Evolutionary conservation across 2,888 invertebrate genomes (phyloP), one percentile per base, ranked within the genome.

Genomic region (Polyommatus iphigenia): DNA sequence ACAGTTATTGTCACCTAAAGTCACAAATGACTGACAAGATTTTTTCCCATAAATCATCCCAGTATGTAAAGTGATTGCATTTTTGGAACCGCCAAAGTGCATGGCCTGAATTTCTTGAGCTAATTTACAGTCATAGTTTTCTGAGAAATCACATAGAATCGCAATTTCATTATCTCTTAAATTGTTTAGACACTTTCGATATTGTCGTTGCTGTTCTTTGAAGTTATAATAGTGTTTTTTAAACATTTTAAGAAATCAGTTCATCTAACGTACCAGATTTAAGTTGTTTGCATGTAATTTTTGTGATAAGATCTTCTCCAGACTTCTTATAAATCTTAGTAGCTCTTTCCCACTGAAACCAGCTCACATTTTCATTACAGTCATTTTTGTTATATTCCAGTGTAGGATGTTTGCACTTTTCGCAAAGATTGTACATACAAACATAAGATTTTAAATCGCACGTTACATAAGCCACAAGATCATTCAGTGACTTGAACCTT

Each of bases 121-220:
- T n/a, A 62, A 62, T 15, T n/a, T n/a, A n/a, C n/a, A 62, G 4
- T 62, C 18, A 62, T n/a, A 62, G n/a, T 62, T 62, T n/a, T 62
- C 62, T n/a, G 62, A 62, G n/a, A 62, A 62, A 62, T 62, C 62
- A n/a, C 62, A 62, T n/a, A 62, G n/a, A n/a, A 62, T 62, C 18
- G 8, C 24, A 24, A 62, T 62, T 62, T 62, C 62, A n/a, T 24
- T n/a, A 20, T 15, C 62, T n/a, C n/a, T 62, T n/a, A 62, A 5
- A n/a, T 62, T 62, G n/a, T 15, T 62, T n/a, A 62, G 8, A 62
- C 62, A 62, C 62, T 62, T n/a, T 20, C 62, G 62, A 24, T 62
- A 62, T 24, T 62, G 62, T 46, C 41, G 41, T 67, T 76, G 32
- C 36, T 20, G 46, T 76, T 67, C 46, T 15, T 76, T 62, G 6